Conservation (phyloP, 1,140 invertebrate genomes). For the Papilio polyxenes region DNA sequence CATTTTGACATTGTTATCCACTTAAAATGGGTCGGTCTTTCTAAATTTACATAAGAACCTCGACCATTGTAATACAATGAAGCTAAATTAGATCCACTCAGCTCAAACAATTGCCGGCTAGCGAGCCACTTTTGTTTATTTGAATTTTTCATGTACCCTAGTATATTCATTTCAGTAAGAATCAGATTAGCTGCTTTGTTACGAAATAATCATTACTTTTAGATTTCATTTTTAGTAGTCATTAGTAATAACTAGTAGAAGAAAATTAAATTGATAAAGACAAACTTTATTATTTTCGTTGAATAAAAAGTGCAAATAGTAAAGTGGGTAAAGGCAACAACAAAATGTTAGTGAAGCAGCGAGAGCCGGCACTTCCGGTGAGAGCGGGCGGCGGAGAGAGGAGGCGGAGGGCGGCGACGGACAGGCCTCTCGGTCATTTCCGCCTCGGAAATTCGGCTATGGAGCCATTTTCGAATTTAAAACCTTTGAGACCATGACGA, state of each 20-base stretch:
- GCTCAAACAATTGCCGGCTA: not conserved
- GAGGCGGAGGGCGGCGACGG: not conserved
- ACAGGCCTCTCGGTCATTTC: constrained; percentile 32
- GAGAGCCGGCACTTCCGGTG: constrained; percentile 23
- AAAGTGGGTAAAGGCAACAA: constrained; percentile 8
- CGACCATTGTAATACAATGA: constrained; percentile 20
- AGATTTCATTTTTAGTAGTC: no score
- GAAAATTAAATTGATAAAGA: not conserved
- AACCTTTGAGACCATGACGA: constrained; percentile 5
- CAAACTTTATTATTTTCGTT: not conserved
- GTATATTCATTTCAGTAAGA: not conserved
- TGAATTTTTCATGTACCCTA: not conserved
- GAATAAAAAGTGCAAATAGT: not conserved
- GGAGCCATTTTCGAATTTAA: constrained; percentile 32
- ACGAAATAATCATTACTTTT: not conserved
- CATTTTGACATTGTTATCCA: constrained; percentile 27
- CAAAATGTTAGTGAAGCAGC: constrained; percentile 20
- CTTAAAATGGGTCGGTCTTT: constrained; percentile 20
- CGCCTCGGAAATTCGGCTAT: constrained; percentile 34
- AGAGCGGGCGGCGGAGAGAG: constrained; percentile 3
- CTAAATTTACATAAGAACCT: constrained; percentile 25
- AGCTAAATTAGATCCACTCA: constrained; percentile 22
- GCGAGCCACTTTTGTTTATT: not conserved
- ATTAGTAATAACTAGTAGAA: no score
- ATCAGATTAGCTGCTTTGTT: not conserved